These are phyloP conservation scores for Vollenhovia emeryi DNA, from an alignment of 1,140 invertebrate genomes.

Conservation along the genomic window DNA sequence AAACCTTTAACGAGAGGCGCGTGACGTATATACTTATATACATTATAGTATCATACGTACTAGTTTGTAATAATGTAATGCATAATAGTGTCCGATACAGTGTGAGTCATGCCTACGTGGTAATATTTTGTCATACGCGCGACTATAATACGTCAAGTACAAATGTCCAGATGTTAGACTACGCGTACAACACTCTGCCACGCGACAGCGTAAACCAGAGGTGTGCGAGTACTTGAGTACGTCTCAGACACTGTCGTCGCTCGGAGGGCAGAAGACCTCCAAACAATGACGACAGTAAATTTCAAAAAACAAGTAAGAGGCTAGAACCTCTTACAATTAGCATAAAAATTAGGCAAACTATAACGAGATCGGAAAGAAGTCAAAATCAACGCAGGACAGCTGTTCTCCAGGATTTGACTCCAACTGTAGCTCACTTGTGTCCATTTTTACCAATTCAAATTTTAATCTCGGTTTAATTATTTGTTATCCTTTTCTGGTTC, in stretches of 20 bases:
- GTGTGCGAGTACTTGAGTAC: constrained; percentile 4
- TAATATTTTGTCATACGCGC: constrained; percentile 78
- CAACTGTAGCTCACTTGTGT: too few species aligned
- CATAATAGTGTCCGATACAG: constrained; percentile 43
- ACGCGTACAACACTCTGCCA: constrained; percentile 55
- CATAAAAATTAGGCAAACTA: not conserved
- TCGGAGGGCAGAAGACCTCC: not conserved
- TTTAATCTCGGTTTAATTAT: too few species aligned
- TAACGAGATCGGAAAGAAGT: too few species aligned
- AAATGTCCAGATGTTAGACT: constrained; percentile 76
- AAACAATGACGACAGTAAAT: not conserved
- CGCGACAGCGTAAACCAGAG: not conserved
- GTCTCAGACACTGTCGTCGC: not conserved
- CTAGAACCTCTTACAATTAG: too few species aligned
- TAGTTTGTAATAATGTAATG: not conserved
- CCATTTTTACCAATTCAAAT: too few species aligned
- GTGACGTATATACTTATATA: not conserved
- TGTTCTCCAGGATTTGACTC: not conserved
- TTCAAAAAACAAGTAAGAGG: not conserved
- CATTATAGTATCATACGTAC: not conserved
- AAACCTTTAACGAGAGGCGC: not conserved
- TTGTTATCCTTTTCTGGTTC: too few species aligned
- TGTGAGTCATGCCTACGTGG: constrained; percentile 67
- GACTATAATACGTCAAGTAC: constrained; percentile 77
- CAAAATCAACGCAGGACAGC: not conserved